Percentiles rank a stretch among this genome's conserved stretches.
Conservation (phyloP, 2,113 vertebrate genomes). For the Cynoglossus semilaevis region DNA sequence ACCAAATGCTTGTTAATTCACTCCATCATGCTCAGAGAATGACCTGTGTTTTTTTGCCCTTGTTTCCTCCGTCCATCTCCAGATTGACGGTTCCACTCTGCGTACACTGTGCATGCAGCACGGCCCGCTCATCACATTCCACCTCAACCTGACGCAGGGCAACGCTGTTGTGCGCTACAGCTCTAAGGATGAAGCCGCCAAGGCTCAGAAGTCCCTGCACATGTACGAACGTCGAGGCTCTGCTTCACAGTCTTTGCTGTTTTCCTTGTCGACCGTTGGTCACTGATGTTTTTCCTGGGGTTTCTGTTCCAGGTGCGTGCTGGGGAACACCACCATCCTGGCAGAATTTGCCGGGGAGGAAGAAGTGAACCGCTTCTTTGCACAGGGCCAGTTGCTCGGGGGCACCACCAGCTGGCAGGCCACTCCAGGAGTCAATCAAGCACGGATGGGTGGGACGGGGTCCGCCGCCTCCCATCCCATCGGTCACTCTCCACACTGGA, state of each 20-base stretch:
- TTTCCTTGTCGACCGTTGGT: not conserved
- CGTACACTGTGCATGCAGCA: slow-evolving; percentile 95
- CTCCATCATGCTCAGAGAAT: not conserved
- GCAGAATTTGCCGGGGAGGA: slow-evolving; percentile 95
- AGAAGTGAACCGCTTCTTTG: slow-evolving; percentile 94
- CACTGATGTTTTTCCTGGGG: not conserved
- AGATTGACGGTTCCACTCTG: slow-evolving; percentile 96
- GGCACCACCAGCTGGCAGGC: slow-evolving; percentile 96
- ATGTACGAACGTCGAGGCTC: slow-evolving; percentile 75
- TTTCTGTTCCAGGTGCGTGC: slow-evolving; percentile 82
- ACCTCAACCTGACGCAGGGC: slow-evolving; percentile 96
- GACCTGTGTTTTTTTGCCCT: accelerated
- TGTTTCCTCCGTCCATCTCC: slow-evolving; percentile 4
- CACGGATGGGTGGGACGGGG: slow-evolving; percentile 82
- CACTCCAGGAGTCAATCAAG: slow-evolving; percentile 82
- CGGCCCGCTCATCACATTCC: slow-evolving; percentile 95
- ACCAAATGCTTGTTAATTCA: not conserved
- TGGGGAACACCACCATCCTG: slow-evolving; percentile 96
- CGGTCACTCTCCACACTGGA: slow-evolving; percentile 86
- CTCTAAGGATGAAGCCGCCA: slow-evolving; percentile 95
- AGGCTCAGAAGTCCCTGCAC: slow-evolving; percentile 97
- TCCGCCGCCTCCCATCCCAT: slow-evolving; percentile 80
- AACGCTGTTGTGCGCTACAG: slow-evolving; percentile 96
- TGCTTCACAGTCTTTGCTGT: not conserved
- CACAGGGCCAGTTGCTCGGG: slow-evolving; percentile 89